Evolutionary conservation across 2,888 invertebrate species (phyloP), one percentile per base, ranked within the genome.

Genomic region (Caenorhabditis afra): DNA sequence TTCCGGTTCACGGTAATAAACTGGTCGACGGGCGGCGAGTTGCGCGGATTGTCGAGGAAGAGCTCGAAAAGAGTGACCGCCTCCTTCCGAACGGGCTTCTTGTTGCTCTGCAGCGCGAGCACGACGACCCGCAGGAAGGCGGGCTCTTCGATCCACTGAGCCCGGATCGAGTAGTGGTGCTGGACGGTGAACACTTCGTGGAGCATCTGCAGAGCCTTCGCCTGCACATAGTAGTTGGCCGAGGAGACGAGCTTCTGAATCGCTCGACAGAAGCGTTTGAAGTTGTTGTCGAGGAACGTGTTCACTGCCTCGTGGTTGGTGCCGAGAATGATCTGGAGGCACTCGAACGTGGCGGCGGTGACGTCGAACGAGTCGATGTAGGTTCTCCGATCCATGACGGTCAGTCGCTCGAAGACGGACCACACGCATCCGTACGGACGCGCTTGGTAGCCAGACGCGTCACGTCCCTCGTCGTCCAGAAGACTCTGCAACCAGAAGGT

Each of bases 221-320:
- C 23, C 62, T 79, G 66, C 23, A 79, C 47, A 37, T 29, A 62
- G 20, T 62, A 67, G 16, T 79, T 79, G 12, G 53, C 18, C 2
- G 41, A 20, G 0, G 29, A 3, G n/a, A 73, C 50, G 8, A 79
- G 47, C 16, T 73, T 62, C 20, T 67, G 50, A 11, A 71, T 22
- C 12, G 18, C 49, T 20, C 35, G 45, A 7, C 16, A 44, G 66
- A 78, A 73, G 14, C 23, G 35, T 0, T 14, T 14, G 12, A 47
- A 45, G 50, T 71, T 55, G 0, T 16, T n/a, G 1, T n/a, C 12
- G 41, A 78, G 11, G 49, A 78, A 78, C 0, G 5, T 1, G n/a
- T 29, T 11, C 14, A 59, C 53, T 0, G n/a, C 16, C 4, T 18
- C 41, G 23, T 59, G 57, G 20, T 78, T 57, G 10, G 23, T n/a